Percentiles rank a stretch among this genome's conserved stretches.
Evolutionary conservation across 2,113 vertebrate species (phyloP).

Genomic region (Hippocampus guttulatus): DNA sequence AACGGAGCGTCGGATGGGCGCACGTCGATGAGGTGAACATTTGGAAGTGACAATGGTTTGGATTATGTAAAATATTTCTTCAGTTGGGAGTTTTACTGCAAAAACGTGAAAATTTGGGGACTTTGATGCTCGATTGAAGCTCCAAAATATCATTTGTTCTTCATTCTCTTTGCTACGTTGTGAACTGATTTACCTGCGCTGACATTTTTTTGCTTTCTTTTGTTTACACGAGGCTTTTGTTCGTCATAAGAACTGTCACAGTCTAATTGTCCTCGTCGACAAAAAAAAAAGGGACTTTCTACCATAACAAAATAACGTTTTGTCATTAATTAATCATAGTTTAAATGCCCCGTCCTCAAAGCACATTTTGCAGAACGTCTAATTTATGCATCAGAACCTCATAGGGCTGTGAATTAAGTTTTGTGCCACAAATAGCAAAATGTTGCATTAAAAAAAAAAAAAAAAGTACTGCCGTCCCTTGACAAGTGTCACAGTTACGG

Average conservation of each 20-base stretch:
- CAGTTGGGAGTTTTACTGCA: neutral
- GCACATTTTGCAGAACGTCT: neutral
- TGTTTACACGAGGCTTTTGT: neutral
- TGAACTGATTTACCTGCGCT: neutral
- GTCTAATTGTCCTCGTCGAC: neutral
- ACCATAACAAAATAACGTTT: neutral
- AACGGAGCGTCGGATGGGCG: neutral
- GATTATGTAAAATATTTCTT: neutral
- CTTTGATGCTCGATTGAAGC: too few species aligned
- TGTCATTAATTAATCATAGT: neutral
- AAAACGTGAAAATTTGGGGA: too few species aligned
- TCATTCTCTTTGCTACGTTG: neutral
- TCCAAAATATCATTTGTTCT: too few species aligned
- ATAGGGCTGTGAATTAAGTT: neutral
- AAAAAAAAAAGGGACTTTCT: neutral
- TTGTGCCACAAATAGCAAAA: neutral
- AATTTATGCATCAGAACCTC: neutral
- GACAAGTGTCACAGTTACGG: neutral
- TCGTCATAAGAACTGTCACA: neutral
- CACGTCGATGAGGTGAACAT: too few species aligned
- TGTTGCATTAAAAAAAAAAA: neutral
- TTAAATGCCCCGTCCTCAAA: neutral
- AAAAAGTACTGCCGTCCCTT: neutral
- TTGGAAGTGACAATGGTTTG: neutral
- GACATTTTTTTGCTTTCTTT: neutral